Base-by-base conservation (phyloP, 2,797 vertebrate genomes). In the Platalea minor region DNA sequence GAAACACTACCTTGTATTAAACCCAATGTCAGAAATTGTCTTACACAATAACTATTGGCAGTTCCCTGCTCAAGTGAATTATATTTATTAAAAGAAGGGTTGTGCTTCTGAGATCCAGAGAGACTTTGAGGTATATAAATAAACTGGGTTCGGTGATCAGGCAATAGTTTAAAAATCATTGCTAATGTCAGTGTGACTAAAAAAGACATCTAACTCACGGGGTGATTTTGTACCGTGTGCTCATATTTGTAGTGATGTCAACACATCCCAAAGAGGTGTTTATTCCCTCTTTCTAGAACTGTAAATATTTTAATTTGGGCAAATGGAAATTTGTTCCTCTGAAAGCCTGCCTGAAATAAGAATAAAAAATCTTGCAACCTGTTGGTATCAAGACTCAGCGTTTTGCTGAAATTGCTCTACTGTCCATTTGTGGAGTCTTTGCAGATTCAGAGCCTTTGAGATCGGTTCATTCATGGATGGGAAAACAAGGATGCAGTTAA, bases 321-420 rank as follows among this genome's bases (percentile, higher is more conserved):
- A 91, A 61, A 92, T 78, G 9, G 50, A 89, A 95, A 64, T 67
- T 46, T 67, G 50, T 93, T 92, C 43, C 48, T 91, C 77, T 91
- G 68, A 86, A 75, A 87, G 43, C 25, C 26, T 56, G 31, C 28
- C 56, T 60, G 79, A 91, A 79, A 85, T 59, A 88, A 74, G 76
- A 78, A 80, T 61, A 91, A 60, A 72, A 91, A 60, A 72, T 86
- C 59, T 76, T 82, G 74, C 46, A 64, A 57, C 35, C 13, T 68
- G 35, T 77, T 70, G 41, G 33, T 83, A 79, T 85, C 54, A 80
- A 56, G 19, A 41, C 35, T 51, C 23, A 20, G 53, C 8, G 24
- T 82, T 89, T 83, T 88, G 45, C 46, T 92, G 72, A 77, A 93
- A 87, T 61, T 63, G 20, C 29, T 61, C 53, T 51, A 23, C 33